Evolutionary conservation across 2,797 vertebrate species (phyloP).

Genomic region (Chromobotia macracanthus): DNA sequence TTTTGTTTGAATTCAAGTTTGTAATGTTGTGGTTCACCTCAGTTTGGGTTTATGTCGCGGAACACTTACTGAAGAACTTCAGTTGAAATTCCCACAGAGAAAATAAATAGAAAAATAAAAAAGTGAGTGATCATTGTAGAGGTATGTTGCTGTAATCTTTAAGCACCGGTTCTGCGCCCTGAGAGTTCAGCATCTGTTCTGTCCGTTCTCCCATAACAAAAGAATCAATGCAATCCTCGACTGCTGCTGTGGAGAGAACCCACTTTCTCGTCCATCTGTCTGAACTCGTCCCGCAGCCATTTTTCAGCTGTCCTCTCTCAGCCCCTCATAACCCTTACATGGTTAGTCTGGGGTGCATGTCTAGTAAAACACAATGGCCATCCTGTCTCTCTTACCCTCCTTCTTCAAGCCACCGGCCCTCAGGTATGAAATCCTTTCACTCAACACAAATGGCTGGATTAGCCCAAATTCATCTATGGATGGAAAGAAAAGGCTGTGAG

Average conservation of each 20-base stretch:
- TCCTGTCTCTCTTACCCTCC: conserved; percentile 71
- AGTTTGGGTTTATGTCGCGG: no score
- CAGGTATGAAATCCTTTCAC: conserved; percentile 82
- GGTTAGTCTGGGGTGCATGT: conserved; percentile 70
- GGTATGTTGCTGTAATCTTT: not conserved
- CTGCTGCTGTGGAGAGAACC: conserved; percentile 21
- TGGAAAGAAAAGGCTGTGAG: conserved; percentile 43
- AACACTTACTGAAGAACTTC: no score
- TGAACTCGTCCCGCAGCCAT: conserved; percentile 52
- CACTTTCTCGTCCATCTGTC: conserved; percentile 61
- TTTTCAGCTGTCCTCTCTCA: conserved; percentile 54
- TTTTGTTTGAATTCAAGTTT: no score
- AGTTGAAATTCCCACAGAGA: not conserved
- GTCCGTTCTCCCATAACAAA: not conserved
- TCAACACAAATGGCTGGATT: conserved; percentile 74
- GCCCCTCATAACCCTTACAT: conserved; percentile 61
- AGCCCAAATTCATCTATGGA: conserved; percentile 70
- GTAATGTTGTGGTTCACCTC: no score
- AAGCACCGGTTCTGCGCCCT: not conserved
- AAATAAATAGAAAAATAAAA: not conserved
- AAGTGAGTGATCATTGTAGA: not conserved
- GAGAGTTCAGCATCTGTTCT: not conserved
- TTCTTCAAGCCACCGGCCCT: conserved; percentile 72
- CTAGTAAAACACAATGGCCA: conserved; percentile 64
- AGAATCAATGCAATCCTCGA: conserved; percentile 38